Evolutionary conservation across 1,140 invertebrate species (phyloP), one percentile per base, ranked within the genome.

Genomic region (Plutomurus gul): DNA sequence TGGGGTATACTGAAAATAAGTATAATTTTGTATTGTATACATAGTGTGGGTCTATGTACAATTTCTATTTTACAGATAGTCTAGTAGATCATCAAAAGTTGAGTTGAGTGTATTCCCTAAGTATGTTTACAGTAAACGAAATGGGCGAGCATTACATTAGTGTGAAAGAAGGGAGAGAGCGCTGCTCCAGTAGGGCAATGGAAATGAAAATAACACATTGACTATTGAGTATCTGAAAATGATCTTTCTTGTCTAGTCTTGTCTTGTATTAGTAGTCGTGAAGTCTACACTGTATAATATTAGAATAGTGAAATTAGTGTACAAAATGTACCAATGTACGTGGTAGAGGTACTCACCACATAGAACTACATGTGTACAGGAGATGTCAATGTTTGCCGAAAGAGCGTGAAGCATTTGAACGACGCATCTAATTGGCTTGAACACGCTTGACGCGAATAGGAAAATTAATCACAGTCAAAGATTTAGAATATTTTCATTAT

Each of bases 321-420:
- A 65, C 56, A 65, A 65, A n/a, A n/a, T n/a, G 27, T 65, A 65
- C 56, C 56, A 65, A 65, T n/a, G n/a, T n/a, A n/a, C n/a, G n/a
- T n/a, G n/a, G n/a, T n/a, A n/a, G n/a, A n/a, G n/a, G n/a, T n/a
- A n/a, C n/a, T n/a, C n/a, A n/a, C n/a, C n/a, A n/a, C n/a, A n/a
- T n/a, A n/a, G n/a, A n/a, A n/a, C n/a, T n/a, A n/a, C n/a, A n/a
- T n/a, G n/a, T n/a, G n/a, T n/a, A n/a, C n/a, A n/a, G n/a, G n/a
- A n/a, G n/a, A n/a, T n/a, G n/a, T n/a, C n/a, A n/a, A n/a, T n/a
- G n/a, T n/a, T n/a, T n/a, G n/a, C n/a, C n/a, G n/a, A n/a, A n/a
- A n/a, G n/a, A n/a, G n/a, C n/a, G n/a, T n/a, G n/a, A n/a, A n/a
- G n/a, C n/a, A n/a, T n/a, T n/a, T n/a, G n/a, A n/a, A n/a, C n/a